Evolutionary conservation across 2,888 invertebrate genomes (phyloP), one percentile per base, ranked within the genome.

Genomic region (Myopa tessellatipennis): DNA sequence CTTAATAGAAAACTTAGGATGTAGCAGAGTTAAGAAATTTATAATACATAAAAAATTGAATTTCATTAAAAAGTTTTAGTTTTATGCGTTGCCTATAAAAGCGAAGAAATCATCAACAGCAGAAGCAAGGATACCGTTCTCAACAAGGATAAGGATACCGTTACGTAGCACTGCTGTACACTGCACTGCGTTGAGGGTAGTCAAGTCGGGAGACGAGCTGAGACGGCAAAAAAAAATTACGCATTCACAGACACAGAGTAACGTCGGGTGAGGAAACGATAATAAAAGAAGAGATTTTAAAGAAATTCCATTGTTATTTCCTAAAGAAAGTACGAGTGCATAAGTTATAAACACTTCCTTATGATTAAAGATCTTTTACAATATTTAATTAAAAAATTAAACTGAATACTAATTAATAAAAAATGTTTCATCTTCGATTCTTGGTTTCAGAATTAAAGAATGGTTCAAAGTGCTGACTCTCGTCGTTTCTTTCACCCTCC

Each of bases 1-100:
- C 45, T 38, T 65, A 63, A 74, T 63, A 55, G 26, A 45, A 61
- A 61, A 61, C 61, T 73, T 73, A 61, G 61, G 40, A 61, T 45
- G 34, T 26, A 61, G 60, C 40, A 40, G 18, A 72, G 60, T 40
- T 55, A 73, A 61, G 70, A 78, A 78, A 74, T 76, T 77, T 78
- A n/a, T n/a, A n/a, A n/a, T n/a, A 74, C 78, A 78, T 76, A 74
- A 52, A 58, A 76, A 77, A 79, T 79, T 78, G 78, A 77, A 79
- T 79, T 79, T 78, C 78, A 79, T 79, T 79, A 79, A 79, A 79
- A 79, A 78, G 68, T 79, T 79, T 65, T 70, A 67, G 12, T 72
- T 70, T 50, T 38, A 16, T 52, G 52, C 58, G 75, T 36, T 36
- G 38, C 26, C 8, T 38, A 12, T 55, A 18, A 26, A 74, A 16